These are phyloP conservation scores for Synergus umbraculus DNA, from an alignment of 2,888 invertebrate species.

Conservation along the genomic window DNA sequence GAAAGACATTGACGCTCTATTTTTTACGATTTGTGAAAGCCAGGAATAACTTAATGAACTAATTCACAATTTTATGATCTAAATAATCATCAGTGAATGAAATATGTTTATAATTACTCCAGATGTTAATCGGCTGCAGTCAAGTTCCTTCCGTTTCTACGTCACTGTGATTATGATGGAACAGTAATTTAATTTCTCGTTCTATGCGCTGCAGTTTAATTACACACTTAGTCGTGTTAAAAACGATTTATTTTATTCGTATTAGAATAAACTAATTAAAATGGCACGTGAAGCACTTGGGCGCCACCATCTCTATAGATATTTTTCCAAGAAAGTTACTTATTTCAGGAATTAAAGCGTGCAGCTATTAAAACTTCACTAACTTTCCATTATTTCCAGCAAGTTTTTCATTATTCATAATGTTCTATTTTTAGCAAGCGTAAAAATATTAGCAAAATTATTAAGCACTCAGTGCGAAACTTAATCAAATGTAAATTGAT, in stretches of 20 bases:
- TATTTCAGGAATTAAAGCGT: conserved; percentile 11
- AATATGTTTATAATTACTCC: conserved; percentile 36
- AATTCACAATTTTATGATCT: conserved; percentile 27
- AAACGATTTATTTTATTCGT: conserved; percentile 24
- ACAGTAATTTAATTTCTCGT: conserved; percentile 7
- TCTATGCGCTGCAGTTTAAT: neutral
- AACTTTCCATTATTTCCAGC: conserved; percentile 10
- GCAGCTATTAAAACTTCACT: neutral
- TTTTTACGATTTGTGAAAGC: conserved; percentile 23
- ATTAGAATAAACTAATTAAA: conserved; percentile 33
- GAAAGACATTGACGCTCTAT: conserved; percentile 9
- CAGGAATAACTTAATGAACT: conserved; percentile 23
- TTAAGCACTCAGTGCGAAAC: neutral
- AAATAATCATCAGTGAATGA: conserved; percentile 35
- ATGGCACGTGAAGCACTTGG: conserved; percentile 26
- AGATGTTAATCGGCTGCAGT: conserved; percentile 35
- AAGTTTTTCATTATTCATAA: too few species aligned
- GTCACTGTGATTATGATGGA: conserved; percentile 35
- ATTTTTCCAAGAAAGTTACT: neutral
- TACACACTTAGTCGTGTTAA: conserved; percentile 18
- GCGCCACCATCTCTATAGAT: neutral
- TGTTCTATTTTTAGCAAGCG: neutral
- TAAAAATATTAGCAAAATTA: neutral
- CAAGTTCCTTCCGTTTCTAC: conserved; percentile 29
- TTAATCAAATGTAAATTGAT: neutral